phyloP scores from a whole-genome alignment of 2,888 invertebrate species.

The Creontiades dilutus region DNA sequence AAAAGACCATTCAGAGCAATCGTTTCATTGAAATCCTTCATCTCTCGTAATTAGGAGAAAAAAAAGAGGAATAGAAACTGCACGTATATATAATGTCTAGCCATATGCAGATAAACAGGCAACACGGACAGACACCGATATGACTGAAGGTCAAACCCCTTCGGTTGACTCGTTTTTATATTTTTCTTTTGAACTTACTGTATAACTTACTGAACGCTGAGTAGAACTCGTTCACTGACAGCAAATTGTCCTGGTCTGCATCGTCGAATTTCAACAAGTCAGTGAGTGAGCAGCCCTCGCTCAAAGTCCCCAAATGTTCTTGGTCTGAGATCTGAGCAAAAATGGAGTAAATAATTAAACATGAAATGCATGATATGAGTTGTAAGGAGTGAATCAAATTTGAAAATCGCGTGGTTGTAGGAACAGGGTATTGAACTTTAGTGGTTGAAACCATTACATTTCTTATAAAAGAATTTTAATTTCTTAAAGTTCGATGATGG shows the following conservation, averaged over 20 bases:
- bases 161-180: constrained; percentile 31
- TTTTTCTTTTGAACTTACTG: constrained; percentile 80
- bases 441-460: too few species aligned
- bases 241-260: constrained; percentile 83
- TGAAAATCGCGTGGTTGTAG: too few species aligned
- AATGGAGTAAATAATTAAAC: too few species aligned
- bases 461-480: too few species aligned
- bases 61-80: background rate
- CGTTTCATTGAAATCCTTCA: constrained; percentile 12
- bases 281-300: constrained; percentile 83
- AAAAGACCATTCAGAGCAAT: background rate
- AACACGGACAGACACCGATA: constrained; percentile 62
- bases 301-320: constrained; percentile 83
- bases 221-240: constrained; percentile 87
- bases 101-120: constrained; percentile 62
- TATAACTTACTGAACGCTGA: constrained; percentile 87
- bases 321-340: constrained; percentile 81
- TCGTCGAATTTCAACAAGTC: constrained; percentile 87
- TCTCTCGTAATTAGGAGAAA: background rate
- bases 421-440: too few species aligned
- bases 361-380: too few species aligned
- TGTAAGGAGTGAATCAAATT: too few species aligned
- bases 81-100: constrained; percentile 16
- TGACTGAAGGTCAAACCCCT: constrained; percentile 17
- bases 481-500: too few species aligned